A percentile compares a stretch with the other conserved stretches of the same genome.
phyloP scores from a whole-genome alignment of 2,113 vertebrate genomes.

The Cottus gobio region DNA sequence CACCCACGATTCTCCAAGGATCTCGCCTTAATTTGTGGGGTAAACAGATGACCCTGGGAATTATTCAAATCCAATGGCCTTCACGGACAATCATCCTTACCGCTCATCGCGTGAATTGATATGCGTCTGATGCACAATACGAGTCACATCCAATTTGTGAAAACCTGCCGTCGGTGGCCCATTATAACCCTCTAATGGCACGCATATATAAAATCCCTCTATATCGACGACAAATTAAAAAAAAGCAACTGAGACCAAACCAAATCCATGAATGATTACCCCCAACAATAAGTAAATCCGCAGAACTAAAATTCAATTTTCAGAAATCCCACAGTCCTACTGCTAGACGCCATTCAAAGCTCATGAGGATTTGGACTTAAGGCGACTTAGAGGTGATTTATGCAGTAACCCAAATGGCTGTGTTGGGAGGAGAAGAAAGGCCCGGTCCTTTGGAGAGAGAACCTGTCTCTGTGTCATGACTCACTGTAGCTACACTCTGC shows the following conservation, averaged over 20 bases:
- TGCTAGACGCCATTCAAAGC: slow-evolving; percentile 78
- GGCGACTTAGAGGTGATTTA: slow-evolving; percentile 82
- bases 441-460: slow-evolving; percentile 41
- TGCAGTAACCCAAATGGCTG: slow-evolving; percentile 73
- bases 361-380: slow-evolving; percentile 81
- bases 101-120: slow-evolving; percentile 46
- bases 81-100: slow-evolving; percentile 22
- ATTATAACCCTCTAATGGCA: slow-evolving; percentile 65
- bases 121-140: slow-evolving; percentile 38
- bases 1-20: slow-evolving; percentile 8
- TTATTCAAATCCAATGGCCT: slow-evolving; percentile 44
- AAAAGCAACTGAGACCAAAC: slow-evolving; percentile 72
- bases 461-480: slow-evolving; percentile 66
- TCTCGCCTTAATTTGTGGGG: slow-evolving; percentile 13
- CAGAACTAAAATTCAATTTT: slow-evolving; percentile 82
- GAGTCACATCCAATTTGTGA: slow-evolving; percentile 63
- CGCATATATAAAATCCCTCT: slow-evolving; percentile 67
- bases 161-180: slow-evolving; percentile 63
- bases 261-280: slow-evolving; percentile 78
- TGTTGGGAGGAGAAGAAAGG: slow-evolving; percentile 55
- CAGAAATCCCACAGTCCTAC: slow-evolving; percentile 75
- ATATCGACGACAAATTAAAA: slow-evolving; percentile 58
- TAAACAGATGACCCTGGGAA: slow-evolving; percentile 46
- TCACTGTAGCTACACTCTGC: slow-evolving; percentile 50
- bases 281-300: slow-evolving; percentile 79